Percentiles rank a stretch among this genome's conserved stretches.
phyloP scores from a whole-genome alignment of 2,113 vertebrate species.

The Microtus ochrogaster region DNA sequence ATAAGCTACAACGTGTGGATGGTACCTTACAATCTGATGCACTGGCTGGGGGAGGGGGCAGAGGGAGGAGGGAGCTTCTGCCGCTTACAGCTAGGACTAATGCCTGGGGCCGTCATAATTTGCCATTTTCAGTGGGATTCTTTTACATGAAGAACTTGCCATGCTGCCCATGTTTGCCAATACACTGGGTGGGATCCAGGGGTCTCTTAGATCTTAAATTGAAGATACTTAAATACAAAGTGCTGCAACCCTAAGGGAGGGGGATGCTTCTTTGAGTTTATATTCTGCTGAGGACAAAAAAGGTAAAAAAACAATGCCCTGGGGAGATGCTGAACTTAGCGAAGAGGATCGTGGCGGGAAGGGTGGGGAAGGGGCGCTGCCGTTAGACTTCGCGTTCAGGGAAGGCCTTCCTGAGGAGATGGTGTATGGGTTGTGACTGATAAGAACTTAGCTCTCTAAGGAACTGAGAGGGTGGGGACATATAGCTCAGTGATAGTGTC shows the following conservation, averaged over 20 bases:
- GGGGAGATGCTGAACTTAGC: neutral
- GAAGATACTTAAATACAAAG: neutral
- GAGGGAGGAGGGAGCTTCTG: too few species aligned
- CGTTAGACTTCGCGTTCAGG: neutral
- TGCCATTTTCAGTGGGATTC: neutral
- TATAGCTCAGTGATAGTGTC: neutral
- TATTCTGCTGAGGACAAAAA: neutral
- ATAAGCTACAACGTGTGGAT: too few species aligned
- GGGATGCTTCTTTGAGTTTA: neutral
- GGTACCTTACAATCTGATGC: neutral
- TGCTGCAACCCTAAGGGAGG: neutral
- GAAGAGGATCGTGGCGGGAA: accelerated
- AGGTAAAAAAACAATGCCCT: neutral
- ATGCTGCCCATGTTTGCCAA: neutral
- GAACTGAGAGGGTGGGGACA: neutral
- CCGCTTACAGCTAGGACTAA: neutral
- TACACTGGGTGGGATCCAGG: neutral
- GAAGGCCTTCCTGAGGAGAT: neutral
- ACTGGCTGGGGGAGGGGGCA: neutral
- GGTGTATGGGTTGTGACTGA: neutral
- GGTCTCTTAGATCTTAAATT: neutral
- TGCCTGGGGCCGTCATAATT: neutral
- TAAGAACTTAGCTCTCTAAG: neutral
- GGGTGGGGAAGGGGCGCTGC: neutral
- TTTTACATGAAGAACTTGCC: neutral